Evolutionary conservation across 2,888 invertebrate species (phyloP).

Genomic region (Erebia ligea): DNA sequence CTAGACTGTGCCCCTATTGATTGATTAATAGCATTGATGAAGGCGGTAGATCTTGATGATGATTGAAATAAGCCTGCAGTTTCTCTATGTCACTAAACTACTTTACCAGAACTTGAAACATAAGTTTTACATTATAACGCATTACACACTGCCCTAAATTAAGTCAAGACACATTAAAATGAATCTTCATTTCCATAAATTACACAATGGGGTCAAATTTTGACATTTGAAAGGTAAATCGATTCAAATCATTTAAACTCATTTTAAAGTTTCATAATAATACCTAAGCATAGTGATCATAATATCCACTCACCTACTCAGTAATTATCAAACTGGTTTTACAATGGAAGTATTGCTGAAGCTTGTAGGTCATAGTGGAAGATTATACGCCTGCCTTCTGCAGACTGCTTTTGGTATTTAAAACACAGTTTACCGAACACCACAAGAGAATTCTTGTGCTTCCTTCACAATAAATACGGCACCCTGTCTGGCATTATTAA

Average conservation of each 20-base stretch:
- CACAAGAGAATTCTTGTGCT: no score
- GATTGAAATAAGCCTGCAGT: not conserved
- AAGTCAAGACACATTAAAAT: not conserved
- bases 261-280: slow-evolving; percentile 6
- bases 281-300: not conserved
- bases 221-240: slow-evolving; percentile 31
- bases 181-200: slow-evolving; percentile 22
- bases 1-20: no score
- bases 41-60: no score
- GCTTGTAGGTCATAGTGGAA: not conserved
- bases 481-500: no score
- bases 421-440: not conserved
- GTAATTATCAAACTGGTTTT: slow-evolving; percentile 5
- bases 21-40: no score
- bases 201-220: slow-evolving; percentile 33
- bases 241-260: not conserved
- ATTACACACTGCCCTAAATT: not conserved
- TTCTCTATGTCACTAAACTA: no score
- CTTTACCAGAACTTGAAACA: no score
- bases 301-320: not conserved
- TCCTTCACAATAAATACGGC: no score
- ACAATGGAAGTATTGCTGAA: not conserved
- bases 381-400: not conserved
- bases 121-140: not conserved
- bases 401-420: no score